A percentile compares a stretch with the other conserved stretches of the same genome.
Conservation (phyloP, 2,113 vertebrate genomes). For the Mesitornis unicolor region DNA sequence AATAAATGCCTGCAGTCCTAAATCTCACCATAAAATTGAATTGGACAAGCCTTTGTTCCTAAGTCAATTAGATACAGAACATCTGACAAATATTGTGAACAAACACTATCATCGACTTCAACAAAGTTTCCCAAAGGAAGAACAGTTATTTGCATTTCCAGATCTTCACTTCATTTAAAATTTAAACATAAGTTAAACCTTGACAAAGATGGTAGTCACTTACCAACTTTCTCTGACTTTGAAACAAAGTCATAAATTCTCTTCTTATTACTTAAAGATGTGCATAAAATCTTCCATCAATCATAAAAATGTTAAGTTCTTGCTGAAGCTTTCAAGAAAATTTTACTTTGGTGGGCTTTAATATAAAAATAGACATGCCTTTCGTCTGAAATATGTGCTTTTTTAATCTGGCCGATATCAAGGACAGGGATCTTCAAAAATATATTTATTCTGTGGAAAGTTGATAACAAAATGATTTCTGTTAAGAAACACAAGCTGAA, state of each 20-base stretch:
- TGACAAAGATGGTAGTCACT: background rate
- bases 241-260: background rate
- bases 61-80: background rate
- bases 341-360: background rate
- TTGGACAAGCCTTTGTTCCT: background rate
- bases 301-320: background rate
- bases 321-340: background rate
- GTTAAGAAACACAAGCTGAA: background rate
- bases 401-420: background rate
- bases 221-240: background rate
- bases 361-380: background rate
- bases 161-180: background rate
- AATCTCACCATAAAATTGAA: background rate
- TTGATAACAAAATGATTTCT: background rate
- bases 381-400: background rate
- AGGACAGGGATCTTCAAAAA: background rate
- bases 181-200: background rate
- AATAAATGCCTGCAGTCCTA: background rate
- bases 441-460: background rate
- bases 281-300: accelerated
- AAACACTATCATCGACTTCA: background rate
- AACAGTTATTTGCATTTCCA: background rate
- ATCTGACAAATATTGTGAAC: background rate
- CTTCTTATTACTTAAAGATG: background rate
- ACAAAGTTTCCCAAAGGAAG: background rate